These are phyloP conservation scores for Apoderus coryli DNA, from an alignment of 2,888 invertebrate genomes.

Conservation along the genomic window DNA sequence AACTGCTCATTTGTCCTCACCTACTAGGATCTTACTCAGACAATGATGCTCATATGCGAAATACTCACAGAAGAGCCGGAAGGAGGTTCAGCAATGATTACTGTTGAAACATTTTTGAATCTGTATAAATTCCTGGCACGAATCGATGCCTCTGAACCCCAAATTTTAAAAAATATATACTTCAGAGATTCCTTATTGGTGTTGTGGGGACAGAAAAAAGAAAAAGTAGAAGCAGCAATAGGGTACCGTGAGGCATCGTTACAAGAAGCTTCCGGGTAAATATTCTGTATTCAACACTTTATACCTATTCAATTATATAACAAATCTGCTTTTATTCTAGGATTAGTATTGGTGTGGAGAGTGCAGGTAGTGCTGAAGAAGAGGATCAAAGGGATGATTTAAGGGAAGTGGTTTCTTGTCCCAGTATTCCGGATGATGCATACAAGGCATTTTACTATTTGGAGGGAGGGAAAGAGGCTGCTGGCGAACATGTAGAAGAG, in stretches of 20 bases:
- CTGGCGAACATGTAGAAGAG: slow-evolving; percentile 6
- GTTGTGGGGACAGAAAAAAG: slow-evolving; percentile 19
- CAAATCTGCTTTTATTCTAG: neutral
- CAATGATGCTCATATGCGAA: slow-evolving; percentile 70
- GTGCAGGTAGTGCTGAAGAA: slow-evolving; percentile 12
- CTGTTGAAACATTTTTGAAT: slow-evolving; percentile 43
- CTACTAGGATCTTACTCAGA: slow-evolving; percentile 52
- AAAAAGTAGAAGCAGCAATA: slow-evolving; percentile 18
- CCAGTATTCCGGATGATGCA: slow-evolving; percentile 21
- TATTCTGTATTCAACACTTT: too few relatives aligned
- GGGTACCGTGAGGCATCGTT: slow-evolving; percentile 8
- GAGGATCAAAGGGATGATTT: slow-evolving; percentile 14
- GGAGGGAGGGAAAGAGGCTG: neutral
- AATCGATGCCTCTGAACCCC: slow-evolving; percentile 38
- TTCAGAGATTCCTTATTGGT: slow-evolving; percentile 28
- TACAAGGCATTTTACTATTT: slow-evolving; percentile 6
- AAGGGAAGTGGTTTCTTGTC: slow-evolving; percentile 22
- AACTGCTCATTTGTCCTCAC: neutral
- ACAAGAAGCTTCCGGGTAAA: too few relatives aligned
- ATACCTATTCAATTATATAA: too few relatives aligned
- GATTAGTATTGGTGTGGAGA: too few relatives aligned
- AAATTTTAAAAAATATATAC: slow-evolving; percentile 25
- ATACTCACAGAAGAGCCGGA: slow-evolving; percentile 70
- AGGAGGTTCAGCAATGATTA: slow-evolving; percentile 64
- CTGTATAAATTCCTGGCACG: slow-evolving; percentile 43